Percentiles rank a stretch among this genome's conserved stretches.
Conservation (phyloP, 2,888 invertebrate genomes). For the Drosophila tripunctata region DNA sequence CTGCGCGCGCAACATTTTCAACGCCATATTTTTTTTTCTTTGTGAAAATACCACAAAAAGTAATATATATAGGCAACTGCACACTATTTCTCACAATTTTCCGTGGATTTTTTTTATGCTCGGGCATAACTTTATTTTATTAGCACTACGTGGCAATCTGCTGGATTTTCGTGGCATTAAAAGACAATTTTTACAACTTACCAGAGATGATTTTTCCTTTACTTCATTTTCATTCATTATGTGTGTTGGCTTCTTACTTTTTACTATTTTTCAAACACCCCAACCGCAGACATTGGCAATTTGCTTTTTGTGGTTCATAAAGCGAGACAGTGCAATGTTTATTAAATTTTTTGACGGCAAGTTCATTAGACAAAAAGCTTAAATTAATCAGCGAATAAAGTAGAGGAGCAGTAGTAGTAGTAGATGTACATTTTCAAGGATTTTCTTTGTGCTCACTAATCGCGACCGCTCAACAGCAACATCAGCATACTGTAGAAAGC, state of each 20-base stretch:
- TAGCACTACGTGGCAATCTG: conserved; percentile 81
- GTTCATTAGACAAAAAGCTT: conserved; percentile 76
- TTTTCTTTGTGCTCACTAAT: conserved; percentile 5
- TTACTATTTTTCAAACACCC: conserved; percentile 46
- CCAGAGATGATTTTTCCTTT: conserved; percentile 61
- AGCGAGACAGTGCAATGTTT: conserved; percentile 51
- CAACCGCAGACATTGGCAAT: conserved; percentile 42
- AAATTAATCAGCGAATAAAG: conserved; percentile 65
- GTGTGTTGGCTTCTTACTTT: conserved; percentile 6
- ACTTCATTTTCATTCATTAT: conserved; percentile 32
- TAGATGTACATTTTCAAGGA: not conserved
- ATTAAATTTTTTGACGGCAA: conserved; percentile 70
- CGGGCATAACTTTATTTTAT: conserved; percentile 79
- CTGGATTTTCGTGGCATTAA: conserved; percentile 78
- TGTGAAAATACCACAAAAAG: not conserved
- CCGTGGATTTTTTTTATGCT: conserved; percentile 60
- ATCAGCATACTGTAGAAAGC: conserved; percentile 46
- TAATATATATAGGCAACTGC: conserved; percentile 22
- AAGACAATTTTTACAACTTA: conserved; percentile 80
- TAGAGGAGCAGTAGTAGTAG: not conserved
- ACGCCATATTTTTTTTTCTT: conserved; percentile 60
- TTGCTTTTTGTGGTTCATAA: conserved; percentile 63
- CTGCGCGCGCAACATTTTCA: conserved; percentile 72
- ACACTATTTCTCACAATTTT: conserved; percentile 74
- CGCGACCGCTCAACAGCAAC: conserved; percentile 31